phyloP scores from a whole-genome alignment of 1,140 invertebrate genomes.

The Aleiodes sp. region DNA sequence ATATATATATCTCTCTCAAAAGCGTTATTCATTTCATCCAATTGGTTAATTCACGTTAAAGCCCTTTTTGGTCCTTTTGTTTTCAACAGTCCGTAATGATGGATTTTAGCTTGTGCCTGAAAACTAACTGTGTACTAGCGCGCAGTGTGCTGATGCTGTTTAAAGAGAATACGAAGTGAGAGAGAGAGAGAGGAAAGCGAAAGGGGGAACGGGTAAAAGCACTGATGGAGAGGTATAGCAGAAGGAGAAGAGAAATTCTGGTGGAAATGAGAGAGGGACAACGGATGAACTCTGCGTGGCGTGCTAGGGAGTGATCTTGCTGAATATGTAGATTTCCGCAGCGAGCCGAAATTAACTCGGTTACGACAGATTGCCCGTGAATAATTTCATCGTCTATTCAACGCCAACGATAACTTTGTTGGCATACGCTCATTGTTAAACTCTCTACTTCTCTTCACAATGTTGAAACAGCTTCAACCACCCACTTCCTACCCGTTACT shows the following conservation, averaged over 20 bases:
- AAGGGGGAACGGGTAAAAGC: not conserved
- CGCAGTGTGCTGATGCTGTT: constrained; percentile 11
- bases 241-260: constrained; percentile 1
- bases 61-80: constrained; percentile 1
- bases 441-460: constrained; percentile 5
- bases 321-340: constrained; percentile 58
- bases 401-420: constrained; percentile 57
- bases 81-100: constrained; percentile 10
- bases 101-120: not conserved
- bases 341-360: constrained; percentile 58
- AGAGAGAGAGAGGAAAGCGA: not conserved
- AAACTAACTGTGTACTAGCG: not conserved
- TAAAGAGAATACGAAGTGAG: not conserved
- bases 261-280: constrained; percentile 18
- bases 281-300: not conserved
- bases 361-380: constrained; percentile 63
- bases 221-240: not conserved
- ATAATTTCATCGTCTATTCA: constrained; percentile 60
- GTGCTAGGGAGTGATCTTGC: constrained; percentile 43
- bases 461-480: constrained; percentile 19
- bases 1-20: not conserved
- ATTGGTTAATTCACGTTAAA: constrained; percentile 16
- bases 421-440: constrained; percentile 57
- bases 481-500: not conserved
- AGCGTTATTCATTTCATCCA: constrained; percentile 17